A percentile compares a stretch with the other conserved stretches of the same genome.
Evolutionary conservation across 2,797 vertebrate genomes (phyloP).

Genomic region (Threskiornis aethiopicus): DNA sequence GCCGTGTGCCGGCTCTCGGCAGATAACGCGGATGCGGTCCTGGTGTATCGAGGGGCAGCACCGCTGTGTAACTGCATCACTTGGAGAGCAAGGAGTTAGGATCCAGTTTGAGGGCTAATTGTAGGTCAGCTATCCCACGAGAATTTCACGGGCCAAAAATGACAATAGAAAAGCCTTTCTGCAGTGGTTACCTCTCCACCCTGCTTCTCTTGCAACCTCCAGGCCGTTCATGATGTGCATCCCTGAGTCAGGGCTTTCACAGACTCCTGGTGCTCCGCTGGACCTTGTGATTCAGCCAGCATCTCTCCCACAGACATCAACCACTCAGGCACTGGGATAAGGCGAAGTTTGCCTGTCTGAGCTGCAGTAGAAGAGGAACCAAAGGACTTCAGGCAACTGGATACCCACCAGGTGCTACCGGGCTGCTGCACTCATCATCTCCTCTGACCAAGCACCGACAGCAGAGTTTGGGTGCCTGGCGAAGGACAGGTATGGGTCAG

Average conservation of each 20-base stretch:
- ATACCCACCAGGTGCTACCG: neutral
- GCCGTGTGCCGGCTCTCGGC: neutral
- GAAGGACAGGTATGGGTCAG: neutral
- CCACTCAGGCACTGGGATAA: neutral
- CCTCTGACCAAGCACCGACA: neutral
- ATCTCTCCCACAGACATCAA: neutral
- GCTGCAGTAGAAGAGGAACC: neutral
- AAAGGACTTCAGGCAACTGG: neutral
- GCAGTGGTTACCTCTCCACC: neutral
- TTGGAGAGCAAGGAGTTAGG: neutral
- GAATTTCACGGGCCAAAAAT: neutral
- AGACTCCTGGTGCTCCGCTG: neutral
- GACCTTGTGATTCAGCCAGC: neutral
- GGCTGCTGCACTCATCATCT: neutral
- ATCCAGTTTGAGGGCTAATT: neutral
- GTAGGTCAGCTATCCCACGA: neutral
- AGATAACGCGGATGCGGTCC: rapidly evolving
- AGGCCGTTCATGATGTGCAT: neutral
- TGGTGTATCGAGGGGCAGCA: neutral
- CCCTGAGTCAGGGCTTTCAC: neutral
- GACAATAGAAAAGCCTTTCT: neutral
- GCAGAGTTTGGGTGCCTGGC: neutral
- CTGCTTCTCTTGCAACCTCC: neutral
- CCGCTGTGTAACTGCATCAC: neutral
- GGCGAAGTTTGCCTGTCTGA: neutral